phyloP scores from a whole-genome alignment of 2,113 vertebrate species.

The Antechinus stuartii region DNA sequence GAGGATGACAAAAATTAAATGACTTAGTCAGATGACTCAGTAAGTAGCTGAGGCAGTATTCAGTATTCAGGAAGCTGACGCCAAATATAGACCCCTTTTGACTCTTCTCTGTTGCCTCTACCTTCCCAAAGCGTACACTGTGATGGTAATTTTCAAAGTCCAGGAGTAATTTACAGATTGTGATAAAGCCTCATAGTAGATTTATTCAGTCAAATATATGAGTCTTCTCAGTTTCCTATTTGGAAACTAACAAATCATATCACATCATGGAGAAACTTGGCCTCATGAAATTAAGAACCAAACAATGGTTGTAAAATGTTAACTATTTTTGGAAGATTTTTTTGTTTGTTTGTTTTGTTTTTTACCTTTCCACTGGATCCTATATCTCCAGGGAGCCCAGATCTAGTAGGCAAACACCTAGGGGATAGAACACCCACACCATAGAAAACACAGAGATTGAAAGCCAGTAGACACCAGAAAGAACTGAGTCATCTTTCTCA shows the following conservation, averaged over 20 bases:
- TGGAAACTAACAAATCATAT: slow-evolving; percentile 19
- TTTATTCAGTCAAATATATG: not conserved
- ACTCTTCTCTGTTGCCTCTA: not conserved
- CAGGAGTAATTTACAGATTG: not conserved
- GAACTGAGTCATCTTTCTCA: not conserved
- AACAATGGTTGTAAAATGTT: slow-evolving; percentile 15
- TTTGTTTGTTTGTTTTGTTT: no score
- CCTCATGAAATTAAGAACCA: not conserved
- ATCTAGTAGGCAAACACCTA: not conserved
- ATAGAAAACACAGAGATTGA: slow-evolving; percentile 3
- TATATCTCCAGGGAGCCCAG: slow-evolving; percentile 7
- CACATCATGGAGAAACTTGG: slow-evolving; percentile 24
- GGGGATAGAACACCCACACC: not conserved
- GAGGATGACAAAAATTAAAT: not conserved
- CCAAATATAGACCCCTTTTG: not conserved
- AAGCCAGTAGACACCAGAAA: not conserved
- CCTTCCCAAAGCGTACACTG: not conserved
- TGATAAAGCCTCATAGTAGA: not conserved
- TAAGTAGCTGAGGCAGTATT: not conserved
- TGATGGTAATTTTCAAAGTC: not conserved
- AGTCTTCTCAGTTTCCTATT: not conserved
- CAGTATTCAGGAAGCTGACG: not conserved
- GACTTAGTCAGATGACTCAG: not conserved
- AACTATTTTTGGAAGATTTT: slow-evolving; percentile 15
- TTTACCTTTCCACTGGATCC: accelerated